Conservation (phyloP, 2,888 invertebrate genomes). For the Lottia scabra region DNA sequence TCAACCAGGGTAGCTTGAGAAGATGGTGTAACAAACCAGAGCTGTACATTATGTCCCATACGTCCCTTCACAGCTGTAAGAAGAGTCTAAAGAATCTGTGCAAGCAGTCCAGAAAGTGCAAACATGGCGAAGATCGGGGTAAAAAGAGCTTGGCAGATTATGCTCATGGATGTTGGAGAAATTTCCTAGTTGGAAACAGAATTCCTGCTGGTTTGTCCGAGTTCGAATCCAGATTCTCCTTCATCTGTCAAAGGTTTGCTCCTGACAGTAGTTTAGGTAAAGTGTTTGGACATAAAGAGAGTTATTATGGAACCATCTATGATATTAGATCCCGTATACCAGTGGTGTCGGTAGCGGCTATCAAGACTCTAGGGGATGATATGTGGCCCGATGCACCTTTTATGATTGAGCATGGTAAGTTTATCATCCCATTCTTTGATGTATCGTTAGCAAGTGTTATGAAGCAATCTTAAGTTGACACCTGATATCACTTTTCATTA, state of each 20-base stretch:
- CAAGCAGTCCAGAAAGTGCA: conserved; percentile 40
- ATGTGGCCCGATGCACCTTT: conserved; percentile 51
- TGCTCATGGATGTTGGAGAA: conserved; percentile 54
- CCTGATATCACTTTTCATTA: too few species aligned
- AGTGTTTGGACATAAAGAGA: conserved; percentile 40
- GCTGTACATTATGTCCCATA: conserved; percentile 39
- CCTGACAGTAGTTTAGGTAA: conserved; percentile 42
- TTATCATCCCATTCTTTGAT: too few species aligned
- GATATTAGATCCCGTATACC: conserved; percentile 46
- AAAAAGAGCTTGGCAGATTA: conserved; percentile 39
- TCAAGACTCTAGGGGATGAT: conserved; percentile 44
- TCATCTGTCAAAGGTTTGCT: conserved; percentile 55
- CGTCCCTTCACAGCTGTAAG: conserved; percentile 36
- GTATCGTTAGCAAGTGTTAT: too few species aligned
- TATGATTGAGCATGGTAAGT: conserved; percentile 54
- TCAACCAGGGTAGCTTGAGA: conserved; percentile 33
- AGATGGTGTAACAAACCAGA: conserved; percentile 43
- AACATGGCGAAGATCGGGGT: conserved; percentile 31
- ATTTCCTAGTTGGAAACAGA: conserved; percentile 46
- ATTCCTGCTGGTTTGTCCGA: conserved; percentile 49
- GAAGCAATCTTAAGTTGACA: too few species aligned
- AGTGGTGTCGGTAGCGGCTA: conserved; percentile 46
- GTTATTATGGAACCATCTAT: conserved; percentile 50
- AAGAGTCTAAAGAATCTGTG: conserved; percentile 40
- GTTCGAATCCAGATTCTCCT: conserved; percentile 39